Conservation (phyloP, 2,888 invertebrate genomes). For the Malthinus seriepunctatus region DNA sequence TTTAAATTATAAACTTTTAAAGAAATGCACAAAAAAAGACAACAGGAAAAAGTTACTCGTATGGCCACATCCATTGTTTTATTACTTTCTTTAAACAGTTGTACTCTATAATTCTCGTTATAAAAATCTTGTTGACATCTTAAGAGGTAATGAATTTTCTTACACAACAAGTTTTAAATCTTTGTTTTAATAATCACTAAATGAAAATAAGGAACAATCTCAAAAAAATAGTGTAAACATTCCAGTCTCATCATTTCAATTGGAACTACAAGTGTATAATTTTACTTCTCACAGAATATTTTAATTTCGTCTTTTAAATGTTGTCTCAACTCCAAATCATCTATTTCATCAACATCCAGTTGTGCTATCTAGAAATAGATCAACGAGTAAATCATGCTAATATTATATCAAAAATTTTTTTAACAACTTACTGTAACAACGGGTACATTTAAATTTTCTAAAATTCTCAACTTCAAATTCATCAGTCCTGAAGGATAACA, state of each 20-base stretch:
- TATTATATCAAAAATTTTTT: too few species aligned
- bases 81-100: too few species aligned
- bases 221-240: conserved; percentile 10
- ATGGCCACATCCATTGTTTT: too few species aligned
- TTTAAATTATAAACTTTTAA: too few species aligned
- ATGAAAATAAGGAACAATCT: neutral
- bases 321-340: conserved; percentile 41
- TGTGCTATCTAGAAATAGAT: conserved; percentile 34
- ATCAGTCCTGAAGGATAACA: conserved; percentile 50
- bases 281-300: conserved; percentile 37
- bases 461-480: conserved; percentile 53
- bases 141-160: too few species aligned
- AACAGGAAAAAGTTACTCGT: too few species aligned
- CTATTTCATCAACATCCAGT: conserved; percentile 39
- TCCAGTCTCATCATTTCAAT: conserved; percentile 15
- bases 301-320: conserved; percentile 45
- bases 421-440: conserved; percentile 48
- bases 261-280: neutral
- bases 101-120: too few species aligned
- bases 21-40: too few species aligned
- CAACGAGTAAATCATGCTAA: too few species aligned
- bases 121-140: too few species aligned
- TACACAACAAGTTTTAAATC: too few species aligned
- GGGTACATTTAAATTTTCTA: conserved; percentile 48
- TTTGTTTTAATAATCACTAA: too few species aligned